phyloP scores from a whole-genome alignment of 2,797 vertebrate species.

The Melopsittacus undulatus region DNA sequence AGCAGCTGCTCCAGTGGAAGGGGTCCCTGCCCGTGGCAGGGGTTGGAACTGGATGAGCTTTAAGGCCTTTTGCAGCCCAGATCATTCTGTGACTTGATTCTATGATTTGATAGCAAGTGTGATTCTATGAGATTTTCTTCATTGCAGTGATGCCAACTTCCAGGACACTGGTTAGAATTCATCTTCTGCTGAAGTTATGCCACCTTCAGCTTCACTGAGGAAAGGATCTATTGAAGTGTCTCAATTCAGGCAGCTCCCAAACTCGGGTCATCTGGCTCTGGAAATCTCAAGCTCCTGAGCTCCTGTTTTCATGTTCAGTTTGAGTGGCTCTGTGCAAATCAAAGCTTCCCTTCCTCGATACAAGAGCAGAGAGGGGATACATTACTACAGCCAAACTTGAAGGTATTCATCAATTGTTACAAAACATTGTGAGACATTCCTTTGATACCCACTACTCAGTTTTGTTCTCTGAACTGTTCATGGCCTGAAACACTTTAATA shows the following conservation, averaged over 20 bases:
- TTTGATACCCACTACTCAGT: background rate
- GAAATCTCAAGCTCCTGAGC: background rate
- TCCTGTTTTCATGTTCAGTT: background rate
- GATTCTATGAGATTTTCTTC: background rate
- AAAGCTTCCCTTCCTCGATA: background rate
- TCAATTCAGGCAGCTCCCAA: background rate
- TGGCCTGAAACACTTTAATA: background rate
- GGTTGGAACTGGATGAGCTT: background rate
- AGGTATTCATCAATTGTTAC: background rate
- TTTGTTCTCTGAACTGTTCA: background rate
- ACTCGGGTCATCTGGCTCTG: background rate
- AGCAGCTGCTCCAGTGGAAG: background rate
- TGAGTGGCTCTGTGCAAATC: background rate
- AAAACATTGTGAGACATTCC: background rate
- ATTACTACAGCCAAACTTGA: background rate
- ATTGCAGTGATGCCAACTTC: background rate
- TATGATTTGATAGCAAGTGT: background rate
- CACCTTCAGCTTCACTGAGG: background rate
- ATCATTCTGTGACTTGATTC: background rate
- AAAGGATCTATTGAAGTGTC: background rate
- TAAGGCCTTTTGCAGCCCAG: background rate
- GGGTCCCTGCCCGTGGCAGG: background rate
- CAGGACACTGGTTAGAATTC: background rate
- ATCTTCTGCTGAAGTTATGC: background rate
- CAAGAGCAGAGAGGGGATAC: background rate